phyloP scores from a whole-genome alignment of 2,797 vertebrate genomes.

The Dryobates pubescens region DNA sequence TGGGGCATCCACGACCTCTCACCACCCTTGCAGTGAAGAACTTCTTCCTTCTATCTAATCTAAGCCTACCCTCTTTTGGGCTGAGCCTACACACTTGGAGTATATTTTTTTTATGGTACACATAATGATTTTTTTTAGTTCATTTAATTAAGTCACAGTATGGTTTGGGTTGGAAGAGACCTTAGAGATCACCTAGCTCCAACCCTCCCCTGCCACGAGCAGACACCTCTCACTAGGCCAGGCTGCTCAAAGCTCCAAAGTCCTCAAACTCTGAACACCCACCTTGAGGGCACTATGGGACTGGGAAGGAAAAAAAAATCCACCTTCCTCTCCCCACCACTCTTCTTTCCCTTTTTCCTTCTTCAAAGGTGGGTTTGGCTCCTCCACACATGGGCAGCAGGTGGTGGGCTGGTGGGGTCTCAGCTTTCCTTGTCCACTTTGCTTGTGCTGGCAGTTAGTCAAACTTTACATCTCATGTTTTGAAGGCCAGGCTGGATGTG shows the following conservation, averaged over 20 bases:
- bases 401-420: fast-evolving
- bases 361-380: background rate
- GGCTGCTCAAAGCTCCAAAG: background rate
- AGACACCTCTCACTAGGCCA: background rate
- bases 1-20: background rate
- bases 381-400: background rate
- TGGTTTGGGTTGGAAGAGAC: background rate
- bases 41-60: background rate
- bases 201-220: background rate
- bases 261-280: constrained; percentile 12
- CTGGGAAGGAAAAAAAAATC: background rate
- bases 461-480: background rate
- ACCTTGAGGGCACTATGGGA: background rate
- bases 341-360: background rate
- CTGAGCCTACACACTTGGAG: too few relatives aligned
- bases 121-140: too few relatives aligned
- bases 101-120: too few relatives aligned
- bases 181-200: background rate
- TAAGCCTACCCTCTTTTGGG: background rate
- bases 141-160: background rate
- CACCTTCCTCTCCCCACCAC: background rate
- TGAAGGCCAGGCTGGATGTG: too few relatives aligned
- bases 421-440: background rate
- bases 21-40: background rate
- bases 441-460: too few relatives aligned